phyloP scores from a whole-genome alignment of 2,888 invertebrate species.

The Volucella bombylans region DNA sequence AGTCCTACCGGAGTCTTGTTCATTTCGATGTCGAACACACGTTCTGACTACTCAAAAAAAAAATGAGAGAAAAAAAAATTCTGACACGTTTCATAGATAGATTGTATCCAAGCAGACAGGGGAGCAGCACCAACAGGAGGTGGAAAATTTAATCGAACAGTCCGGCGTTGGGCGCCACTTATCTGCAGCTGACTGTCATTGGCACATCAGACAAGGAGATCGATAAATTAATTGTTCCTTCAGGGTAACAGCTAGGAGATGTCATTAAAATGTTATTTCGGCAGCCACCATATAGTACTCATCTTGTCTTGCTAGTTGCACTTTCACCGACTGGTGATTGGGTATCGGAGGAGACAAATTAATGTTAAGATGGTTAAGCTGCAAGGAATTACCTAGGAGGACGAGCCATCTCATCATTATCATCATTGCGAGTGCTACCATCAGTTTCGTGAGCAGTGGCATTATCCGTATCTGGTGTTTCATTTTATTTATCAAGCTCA shows the following conservation, averaged over 20 bases:
- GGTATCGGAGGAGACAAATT: background rate
- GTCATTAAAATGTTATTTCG: background rate
- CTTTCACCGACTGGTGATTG: background rate
- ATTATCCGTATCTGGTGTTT: conserved; percentile 20
- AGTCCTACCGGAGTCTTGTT: conserved; percentile 41
- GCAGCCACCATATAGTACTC: background rate
- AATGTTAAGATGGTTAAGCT: conserved; percentile 15
- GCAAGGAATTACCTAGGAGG: conserved; percentile 51
- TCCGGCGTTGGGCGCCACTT: conserved; percentile 38
- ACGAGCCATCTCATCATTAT: conserved; percentile 40
- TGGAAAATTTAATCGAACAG: conserved; percentile 6
- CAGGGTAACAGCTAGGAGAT: conserved; percentile 24
- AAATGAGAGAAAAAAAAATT: background rate
- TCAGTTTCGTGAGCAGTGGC: background rate
- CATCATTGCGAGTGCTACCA: background rate
- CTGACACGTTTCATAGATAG: conserved; percentile 1
- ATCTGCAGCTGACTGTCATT: conserved; percentile 9
- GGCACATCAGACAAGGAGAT: conserved; percentile 9
- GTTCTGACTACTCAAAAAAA: conserved; percentile 18
- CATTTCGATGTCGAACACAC: conserved; percentile 44
- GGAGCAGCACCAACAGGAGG: background rate
- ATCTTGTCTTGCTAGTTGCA: background rate
- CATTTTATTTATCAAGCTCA: conserved; percentile 23
- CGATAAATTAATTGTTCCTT: conserved; percentile 49
- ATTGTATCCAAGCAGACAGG: too few species aligned